A percentile compares a stretch with the other conserved stretches of the same genome.
Evolutionary conservation across 2,113 vertebrate species (phyloP).

Genomic region (Dasypus novemcinctus): DNA sequence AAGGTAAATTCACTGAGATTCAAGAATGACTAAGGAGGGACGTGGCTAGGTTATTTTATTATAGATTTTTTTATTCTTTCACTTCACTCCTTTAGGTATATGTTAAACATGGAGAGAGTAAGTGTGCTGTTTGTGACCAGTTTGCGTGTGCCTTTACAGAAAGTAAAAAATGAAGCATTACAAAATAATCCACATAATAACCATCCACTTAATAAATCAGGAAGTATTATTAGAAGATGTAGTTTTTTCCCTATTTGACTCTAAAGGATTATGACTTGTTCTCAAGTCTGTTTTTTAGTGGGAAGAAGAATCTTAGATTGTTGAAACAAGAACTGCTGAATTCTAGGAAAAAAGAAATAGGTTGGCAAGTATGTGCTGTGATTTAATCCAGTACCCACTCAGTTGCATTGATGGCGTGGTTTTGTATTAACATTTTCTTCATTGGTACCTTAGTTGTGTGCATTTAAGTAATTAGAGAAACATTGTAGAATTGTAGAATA

Average conservation of each 20-base stretch:
- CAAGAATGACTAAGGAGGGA: background rate
- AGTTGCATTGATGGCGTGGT: background rate
- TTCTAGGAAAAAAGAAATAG: conserved; percentile 25
- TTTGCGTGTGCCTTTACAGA: background rate
- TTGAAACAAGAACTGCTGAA: background rate
- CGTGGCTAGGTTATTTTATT: background rate
- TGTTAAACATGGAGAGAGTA: background rate
- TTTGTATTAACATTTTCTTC: background rate
- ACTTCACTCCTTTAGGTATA: background rate
- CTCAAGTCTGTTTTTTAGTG: conserved; percentile 13
- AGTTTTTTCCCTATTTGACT: background rate
- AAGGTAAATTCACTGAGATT: conserved; percentile 9
- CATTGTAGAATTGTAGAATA: background rate
- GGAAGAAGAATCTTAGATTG: conserved; percentile 17
- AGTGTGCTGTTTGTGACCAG: background rate
- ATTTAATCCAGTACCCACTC: background rate
- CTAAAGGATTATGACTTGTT: background rate
- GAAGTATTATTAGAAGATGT: background rate
- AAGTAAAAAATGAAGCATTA: conserved; percentile 22
- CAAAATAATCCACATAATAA: conserved; percentile 32
- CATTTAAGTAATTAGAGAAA: conserved; percentile 33
- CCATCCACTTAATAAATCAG: background rate
- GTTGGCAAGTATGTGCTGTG: background rate
- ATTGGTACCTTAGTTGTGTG: background rate
- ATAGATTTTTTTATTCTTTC: background rate